A percentile compares a stretch with the other conserved stretches of the same genome.
Evolutionary conservation across 2,113 vertebrate species (phyloP).

Genomic region (Psephotus haematonotus): DNA sequence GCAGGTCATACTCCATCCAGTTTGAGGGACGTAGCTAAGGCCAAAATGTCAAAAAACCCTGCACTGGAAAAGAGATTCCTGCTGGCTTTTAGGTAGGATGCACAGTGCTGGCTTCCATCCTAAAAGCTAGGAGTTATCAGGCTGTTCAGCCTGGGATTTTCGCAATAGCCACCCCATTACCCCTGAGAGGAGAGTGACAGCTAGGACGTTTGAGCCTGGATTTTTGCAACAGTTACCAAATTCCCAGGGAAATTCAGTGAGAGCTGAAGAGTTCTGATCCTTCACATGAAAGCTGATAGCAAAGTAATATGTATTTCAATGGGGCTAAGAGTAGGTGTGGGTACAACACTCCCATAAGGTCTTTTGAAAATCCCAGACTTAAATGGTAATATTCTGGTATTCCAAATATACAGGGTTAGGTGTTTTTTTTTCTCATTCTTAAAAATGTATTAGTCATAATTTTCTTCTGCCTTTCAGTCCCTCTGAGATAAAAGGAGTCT

Average conservation of each 20-base stretch:
- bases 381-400: not conserved
- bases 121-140: not conserved
- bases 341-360: slow-evolving; percentile 3
- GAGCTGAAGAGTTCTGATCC: slow-evolving; percentile 42
- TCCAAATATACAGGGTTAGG: not conserved
- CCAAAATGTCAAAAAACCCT: not conserved
- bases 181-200: slow-evolving; percentile 31
- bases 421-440: slow-evolving; percentile 8
- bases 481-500: not conserved
- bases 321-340: not conserved
- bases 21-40: not conserved
- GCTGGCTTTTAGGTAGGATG: not conserved
- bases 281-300: not conserved
- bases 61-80: not conserved
- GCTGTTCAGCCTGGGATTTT: slow-evolving; percentile 42
- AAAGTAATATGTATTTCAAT: slow-evolving; percentile 33
- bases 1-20: not conserved
- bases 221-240: slow-evolving; percentile 38
- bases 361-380: slow-evolving; percentile 1
- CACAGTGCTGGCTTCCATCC: not conserved
- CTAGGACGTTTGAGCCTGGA: slow-evolving; percentile 29
- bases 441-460: slow-evolving; percentile 27
- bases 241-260: slow-evolving; percentile 19
- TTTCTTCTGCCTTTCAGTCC: not conserved
- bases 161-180: not conserved